Evolutionary conservation across 1,140 invertebrate genomes (phyloP), one percentile per base, ranked within the genome.

Genomic region (Drosophila repletoides): DNA sequence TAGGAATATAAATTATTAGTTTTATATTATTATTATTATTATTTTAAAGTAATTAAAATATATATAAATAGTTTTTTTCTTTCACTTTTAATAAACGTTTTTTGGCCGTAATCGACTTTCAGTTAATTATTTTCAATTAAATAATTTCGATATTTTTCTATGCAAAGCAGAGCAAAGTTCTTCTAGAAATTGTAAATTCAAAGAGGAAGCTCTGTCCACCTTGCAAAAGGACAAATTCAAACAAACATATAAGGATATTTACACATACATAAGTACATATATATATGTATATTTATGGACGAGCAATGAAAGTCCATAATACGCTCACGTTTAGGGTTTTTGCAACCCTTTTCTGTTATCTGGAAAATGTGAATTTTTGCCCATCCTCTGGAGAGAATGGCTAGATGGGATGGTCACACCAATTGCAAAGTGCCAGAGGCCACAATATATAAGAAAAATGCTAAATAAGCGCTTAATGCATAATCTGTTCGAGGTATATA

Each of bases 381-480:
- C 19, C 53, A 24, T 43, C 5, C 17, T 10, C 24, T 19, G 51
- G 56, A 24, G 14, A n/a, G 4, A 5, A 3, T 14, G 2, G 22
- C 9, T 6, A 4, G 29, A 6, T 38, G 21, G 48, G 28, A 28
- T 19, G 40, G 15, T 33, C 31, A 41, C 36, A 29, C 49, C 58
- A 76, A 72, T 56, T 51, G 65, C 56, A 67, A 75, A 86, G 59
- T 83, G 70, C 48, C 28, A 61, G 69, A 49, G 69, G 64, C 17
- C 29, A 60, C 53, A 51, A 73, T 73, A 84, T 84, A 66, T 65
- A 83, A 83, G 73, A 81, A 86, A 86, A 86, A 81, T 87, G 80
- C 80, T 80, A 87, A 87, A 80, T 86, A 86, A 86, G 81, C 80
- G 80, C 80, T 81, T 87, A 86, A 86, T 87, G 81, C 80, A 80